Percentiles rank a stretch among this genome's conserved stretches.
Conservation (phyloP, 23 tunicate genomes). For the Ascidia mentula region DNA sequence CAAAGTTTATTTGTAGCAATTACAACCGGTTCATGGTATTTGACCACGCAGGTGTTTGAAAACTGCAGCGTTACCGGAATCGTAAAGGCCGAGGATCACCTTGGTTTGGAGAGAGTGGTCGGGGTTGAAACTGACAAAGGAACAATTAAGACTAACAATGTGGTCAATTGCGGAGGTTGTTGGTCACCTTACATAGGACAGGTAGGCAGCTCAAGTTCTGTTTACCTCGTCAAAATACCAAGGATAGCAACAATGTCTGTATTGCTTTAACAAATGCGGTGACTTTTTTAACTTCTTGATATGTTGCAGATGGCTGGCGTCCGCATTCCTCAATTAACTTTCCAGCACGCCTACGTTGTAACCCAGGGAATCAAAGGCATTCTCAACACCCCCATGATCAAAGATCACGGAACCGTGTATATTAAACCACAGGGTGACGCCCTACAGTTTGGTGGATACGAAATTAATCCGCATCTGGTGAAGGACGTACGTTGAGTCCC, state of each 20-base stretch:
- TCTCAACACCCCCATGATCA: conserved; percentile 41
- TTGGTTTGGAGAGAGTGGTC: conserved; percentile 29
- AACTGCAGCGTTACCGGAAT: conserved; percentile 42
- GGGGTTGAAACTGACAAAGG: conserved; percentile 48
- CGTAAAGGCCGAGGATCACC: conserved; percentile 24
- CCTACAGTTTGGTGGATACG: conserved; percentile 84
- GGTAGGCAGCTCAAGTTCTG: no score
- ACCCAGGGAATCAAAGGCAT: conserved; percentile 65
- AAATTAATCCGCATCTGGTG: conserved; percentile 34
- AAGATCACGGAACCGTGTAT: conserved; percentile 52
- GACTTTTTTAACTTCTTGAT: not conserved
- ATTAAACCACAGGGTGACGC: conserved; percentile 76
- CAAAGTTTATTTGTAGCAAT: no score
- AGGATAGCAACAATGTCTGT: not conserved
- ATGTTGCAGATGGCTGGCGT: conserved; percentile 58
- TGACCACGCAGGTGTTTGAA: conserved; percentile 46
- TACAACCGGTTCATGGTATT: not conserved
- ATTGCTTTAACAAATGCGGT: not conserved
- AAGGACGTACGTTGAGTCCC: conserved; percentile 20
- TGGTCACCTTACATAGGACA: conserved; percentile 65
- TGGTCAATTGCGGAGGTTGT: conserved; percentile 58
- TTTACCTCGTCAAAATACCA: not conserved
- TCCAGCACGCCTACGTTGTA: conserved; percentile 67
- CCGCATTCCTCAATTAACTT: conserved; percentile 44
- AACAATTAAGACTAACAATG: conserved; percentile 44